Conservation (phyloP, 2,113 vertebrate species). For the Peromyscus maniculatus region DNA sequence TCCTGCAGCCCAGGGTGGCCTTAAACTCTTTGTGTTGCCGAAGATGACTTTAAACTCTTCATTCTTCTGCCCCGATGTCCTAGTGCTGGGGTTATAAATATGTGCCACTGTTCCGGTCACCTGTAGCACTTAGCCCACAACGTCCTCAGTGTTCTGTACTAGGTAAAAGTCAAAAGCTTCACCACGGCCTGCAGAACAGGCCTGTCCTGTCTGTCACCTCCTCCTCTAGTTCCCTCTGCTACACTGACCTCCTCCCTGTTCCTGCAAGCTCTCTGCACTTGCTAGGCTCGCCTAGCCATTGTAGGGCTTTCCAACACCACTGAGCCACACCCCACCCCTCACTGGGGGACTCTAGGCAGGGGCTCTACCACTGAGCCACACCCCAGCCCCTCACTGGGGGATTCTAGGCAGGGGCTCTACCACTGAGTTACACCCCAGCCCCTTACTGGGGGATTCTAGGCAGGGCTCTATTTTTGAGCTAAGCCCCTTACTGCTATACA, state of each 20-base stretch:
- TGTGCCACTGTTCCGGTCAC: neutral
- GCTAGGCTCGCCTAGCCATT: neutral
- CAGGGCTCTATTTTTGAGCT: too few relatives aligned
- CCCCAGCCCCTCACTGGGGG: neutral
- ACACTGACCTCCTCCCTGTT: neutral
- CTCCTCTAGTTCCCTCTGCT: neutral
- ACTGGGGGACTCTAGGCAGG: neutral
- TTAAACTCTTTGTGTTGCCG: neutral
- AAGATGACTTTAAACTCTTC: neutral
- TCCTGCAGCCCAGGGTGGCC: neutral
- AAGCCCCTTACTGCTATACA: neutral
- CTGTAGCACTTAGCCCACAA: neutral
- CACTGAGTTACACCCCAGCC: neutral
- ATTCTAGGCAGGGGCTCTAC: neutral
- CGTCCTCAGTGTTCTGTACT: neutral
- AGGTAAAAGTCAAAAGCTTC: neutral
- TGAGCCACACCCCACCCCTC: neutral
- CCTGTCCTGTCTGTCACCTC: neutral
- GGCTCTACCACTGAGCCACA: neutral
- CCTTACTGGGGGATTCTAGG: neutral
- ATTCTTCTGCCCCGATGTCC: neutral
- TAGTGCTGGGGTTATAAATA: neutral
- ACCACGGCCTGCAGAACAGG: neutral
- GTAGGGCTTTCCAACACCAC: neutral
- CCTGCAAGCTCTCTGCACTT: neutral